Conservation (phyloP, 2,113 vertebrate genomes). For the Paradisaea rubra region DNA sequence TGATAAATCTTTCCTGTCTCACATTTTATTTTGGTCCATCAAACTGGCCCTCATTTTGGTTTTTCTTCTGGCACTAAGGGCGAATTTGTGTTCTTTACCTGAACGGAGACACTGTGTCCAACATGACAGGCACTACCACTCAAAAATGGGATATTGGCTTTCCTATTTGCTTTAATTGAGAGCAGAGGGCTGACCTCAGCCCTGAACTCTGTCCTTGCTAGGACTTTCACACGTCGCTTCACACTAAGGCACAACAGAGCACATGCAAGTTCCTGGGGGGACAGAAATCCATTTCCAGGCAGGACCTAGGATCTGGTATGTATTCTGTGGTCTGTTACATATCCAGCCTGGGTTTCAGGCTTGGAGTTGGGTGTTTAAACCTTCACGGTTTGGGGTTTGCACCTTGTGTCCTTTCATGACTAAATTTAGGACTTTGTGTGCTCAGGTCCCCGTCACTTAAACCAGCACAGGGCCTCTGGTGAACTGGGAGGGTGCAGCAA, state of each 20-base stretch:
- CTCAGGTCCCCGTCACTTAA: background rate
- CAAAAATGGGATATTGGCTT: constrained; percentile 20
- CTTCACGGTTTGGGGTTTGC: background rate
- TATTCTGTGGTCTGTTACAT: background rate
- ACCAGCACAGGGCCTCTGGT: too few relatives aligned
- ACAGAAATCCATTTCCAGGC: background rate
- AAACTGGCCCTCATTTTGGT: background rate
- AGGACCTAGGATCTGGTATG: background rate
- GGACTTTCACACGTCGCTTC: background rate
- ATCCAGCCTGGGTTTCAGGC: background rate
- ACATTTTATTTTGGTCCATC: constrained; percentile 33
- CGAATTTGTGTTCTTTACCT: constrained; percentile 37
- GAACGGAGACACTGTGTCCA: background rate
- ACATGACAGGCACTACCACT: background rate
- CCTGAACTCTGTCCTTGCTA: background rate
- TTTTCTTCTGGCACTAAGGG: constrained; percentile 3
- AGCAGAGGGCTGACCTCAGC: background rate
- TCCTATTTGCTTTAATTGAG: background rate
- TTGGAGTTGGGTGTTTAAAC: background rate
- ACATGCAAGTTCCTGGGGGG: background rate
- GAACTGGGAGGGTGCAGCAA: background rate
- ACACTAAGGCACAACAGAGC: background rate
- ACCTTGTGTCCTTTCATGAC: background rate
- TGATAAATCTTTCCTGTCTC: constrained; percentile 18
- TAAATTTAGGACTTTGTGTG: background rate